phyloP scores from a whole-genome alignment of 2,888 invertebrate genomes.

The Hydrotaea diabolus region DNA sequence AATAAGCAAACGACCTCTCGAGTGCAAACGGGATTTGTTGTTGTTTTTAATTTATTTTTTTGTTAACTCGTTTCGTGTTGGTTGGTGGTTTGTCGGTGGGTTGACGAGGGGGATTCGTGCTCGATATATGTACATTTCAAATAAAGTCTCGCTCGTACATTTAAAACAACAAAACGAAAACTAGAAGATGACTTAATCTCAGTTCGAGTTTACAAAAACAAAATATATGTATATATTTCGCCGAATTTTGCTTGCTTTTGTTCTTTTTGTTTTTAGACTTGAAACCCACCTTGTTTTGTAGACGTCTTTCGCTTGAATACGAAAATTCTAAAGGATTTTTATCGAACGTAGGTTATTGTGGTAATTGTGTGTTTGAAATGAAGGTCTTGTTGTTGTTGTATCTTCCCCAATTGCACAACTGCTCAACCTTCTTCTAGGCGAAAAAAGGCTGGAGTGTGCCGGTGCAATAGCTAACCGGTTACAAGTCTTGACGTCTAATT shows the following conservation, averaged over 20 bases:
- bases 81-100: not conserved
- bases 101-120: not conserved
- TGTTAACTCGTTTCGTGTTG: not conserved
- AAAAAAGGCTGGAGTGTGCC: slow-evolving; percentile 63
- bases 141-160: slow-evolving; percentile 27
- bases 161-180: not conserved
- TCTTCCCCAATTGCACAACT: slow-evolving; percentile 48
- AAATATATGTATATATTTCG: too few relatives aligned
- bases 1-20: slow-evolving; percentile 27
- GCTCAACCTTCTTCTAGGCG: slow-evolving; percentile 56
- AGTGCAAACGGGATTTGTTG: slow-evolving; percentile 1
- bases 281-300: slow-evolving; percentile 63
- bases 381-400: not conserved
- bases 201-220: not conserved
- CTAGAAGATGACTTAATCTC: slow-evolving; percentile 33
- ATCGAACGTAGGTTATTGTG: slow-evolving; percentile 46
- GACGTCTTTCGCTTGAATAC: slow-evolving; percentile 42
- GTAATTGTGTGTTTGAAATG: slow-evolving; percentile 17
- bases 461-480: not conserved
- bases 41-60: slow-evolving; percentile 14
- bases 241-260: not conserved
- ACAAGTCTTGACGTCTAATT: not conserved
- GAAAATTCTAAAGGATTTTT: slow-evolving; percentile 9
- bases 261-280: not conserved
- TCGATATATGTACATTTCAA: slow-evolving; percentile 19